phyloP scores from a whole-genome alignment of 2,113 vertebrate genomes.

The Cettia cetti region DNA sequence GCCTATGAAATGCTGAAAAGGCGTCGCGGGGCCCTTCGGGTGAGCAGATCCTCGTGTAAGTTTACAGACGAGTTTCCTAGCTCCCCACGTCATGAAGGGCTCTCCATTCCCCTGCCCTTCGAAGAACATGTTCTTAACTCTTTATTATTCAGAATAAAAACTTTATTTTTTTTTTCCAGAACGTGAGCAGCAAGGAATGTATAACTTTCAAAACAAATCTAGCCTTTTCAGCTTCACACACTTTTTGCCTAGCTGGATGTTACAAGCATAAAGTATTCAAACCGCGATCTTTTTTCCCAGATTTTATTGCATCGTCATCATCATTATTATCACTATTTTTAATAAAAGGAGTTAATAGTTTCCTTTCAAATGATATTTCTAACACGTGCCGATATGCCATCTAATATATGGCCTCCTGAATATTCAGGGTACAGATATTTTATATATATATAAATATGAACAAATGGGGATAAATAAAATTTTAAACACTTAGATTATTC shows the following conservation, averaged over 20 bases:
- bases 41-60: neutral
- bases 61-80: neutral
- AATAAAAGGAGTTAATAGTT: slow-evolving; percentile 73
- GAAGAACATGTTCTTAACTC: slow-evolving; percentile 68
- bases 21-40: neutral
- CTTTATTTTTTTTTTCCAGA: slow-evolving; percentile 81
- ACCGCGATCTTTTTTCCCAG: slow-evolving; percentile 73
- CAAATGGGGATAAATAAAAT: slow-evolving; percentile 93
- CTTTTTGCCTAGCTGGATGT: slow-evolving; percentile 69
- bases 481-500: slow-evolving; percentile 87
- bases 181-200: slow-evolving; percentile 96
- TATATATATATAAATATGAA: slow-evolving; percentile 83
- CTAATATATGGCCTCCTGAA: slow-evolving; percentile 81
- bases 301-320: slow-evolving; percentile 90
- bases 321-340: slow-evolving; percentile 38
- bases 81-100: slow-evolving; percentile 3
- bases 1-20: slow-evolving; percentile 8
- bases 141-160: slow-evolving; percentile 82
- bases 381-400: slow-evolving; percentile 69
- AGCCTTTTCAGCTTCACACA: slow-evolving; percentile 69
- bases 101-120: neutral
- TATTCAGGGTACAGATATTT: slow-evolving; percentile 81
- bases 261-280: slow-evolving; percentile 76
- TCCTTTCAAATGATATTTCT: slow-evolving; percentile 72
- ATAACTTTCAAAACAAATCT: slow-evolving; percentile 84